Base-by-base conservation (phyloP, 2,797 vertebrate species). In the Alosa sapidissima region DNA sequence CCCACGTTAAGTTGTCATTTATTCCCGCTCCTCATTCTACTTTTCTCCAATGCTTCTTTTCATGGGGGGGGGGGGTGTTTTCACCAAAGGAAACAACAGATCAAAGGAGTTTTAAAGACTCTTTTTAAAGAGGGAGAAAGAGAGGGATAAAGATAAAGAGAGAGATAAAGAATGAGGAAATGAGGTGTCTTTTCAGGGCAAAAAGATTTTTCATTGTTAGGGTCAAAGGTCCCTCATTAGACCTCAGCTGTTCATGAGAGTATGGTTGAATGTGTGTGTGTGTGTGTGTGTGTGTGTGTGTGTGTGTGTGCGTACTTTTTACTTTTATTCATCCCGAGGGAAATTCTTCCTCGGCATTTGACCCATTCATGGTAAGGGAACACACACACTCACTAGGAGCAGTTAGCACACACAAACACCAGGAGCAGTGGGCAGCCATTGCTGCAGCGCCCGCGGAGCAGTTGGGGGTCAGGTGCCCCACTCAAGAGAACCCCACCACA, bases 261-360 rank as follows among this genome's bases (percentile, higher is more conserved):
- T 62, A n/a, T 28, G n/a, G 14, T 1, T 55, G 13, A 14, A 13
- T 24, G 60, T 62, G 60, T 62, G 60, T 62, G 58, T 60, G 58
- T 60, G 21, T 60, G n/a, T 68, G 28, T 10, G 62, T 68, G n/a
- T 68, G 58, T 68, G n/a, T 68, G 65, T 72, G 65, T 72, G 65
- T 33, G 62, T 33, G 24, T 68, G 62, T n/a, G n/a, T n/a, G n/a
- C n/a, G n/a, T n/a, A n/a, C n/a, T n/a, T n/a, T n/a, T n/a, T n/a
- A n/a, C 54, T 16, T 41, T 41, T 41, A 41, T 41, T 41, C 3
- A 41, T 41, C 54, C 54, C 41, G 3, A 41, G 41, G 41, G 41
- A 41, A 1, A 1, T 41, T 41, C 3, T 41, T 41, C 41, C 41
- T 41, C 41, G 3, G 41, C 41, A 41, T 41, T 41, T 58, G 54